Conservation (phyloP, 2,113 vertebrate species). For the Pachycephala philippinensis region DNA sequence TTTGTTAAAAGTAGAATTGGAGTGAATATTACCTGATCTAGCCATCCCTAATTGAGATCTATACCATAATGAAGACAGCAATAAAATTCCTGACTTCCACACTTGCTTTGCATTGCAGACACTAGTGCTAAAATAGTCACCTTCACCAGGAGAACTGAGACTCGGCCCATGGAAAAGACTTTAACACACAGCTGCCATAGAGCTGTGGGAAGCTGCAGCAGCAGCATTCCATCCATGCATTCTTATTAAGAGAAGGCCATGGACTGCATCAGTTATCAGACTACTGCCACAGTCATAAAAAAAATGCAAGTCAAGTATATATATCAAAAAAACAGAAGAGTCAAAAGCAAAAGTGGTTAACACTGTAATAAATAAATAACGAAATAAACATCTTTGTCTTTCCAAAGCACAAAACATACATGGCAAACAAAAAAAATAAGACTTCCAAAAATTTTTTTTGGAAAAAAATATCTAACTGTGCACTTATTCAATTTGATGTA, state of each 20-base stretch:
- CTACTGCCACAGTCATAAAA: background rate
- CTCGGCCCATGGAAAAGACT: background rate
- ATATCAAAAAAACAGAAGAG: rapidly evolving
- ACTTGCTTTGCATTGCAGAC: background rate
- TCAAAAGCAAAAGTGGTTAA: background rate
- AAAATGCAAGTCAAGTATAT: background rate
- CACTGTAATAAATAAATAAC: background rate
- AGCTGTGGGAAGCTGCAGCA: background rate
- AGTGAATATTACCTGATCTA: background rate
- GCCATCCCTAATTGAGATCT: background rate
- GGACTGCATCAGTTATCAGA: background rate
- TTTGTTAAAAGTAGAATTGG: background rate
- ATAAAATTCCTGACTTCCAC: background rate
- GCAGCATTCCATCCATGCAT: background rate
- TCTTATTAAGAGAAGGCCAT: rapidly evolving
- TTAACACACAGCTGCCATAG: background rate
- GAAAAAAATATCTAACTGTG: background rate
- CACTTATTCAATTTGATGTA: background rate
- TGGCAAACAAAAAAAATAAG: background rate
- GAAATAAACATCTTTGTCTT: background rate
- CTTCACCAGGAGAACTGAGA: background rate
- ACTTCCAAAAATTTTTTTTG: background rate
- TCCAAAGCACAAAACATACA: background rate
- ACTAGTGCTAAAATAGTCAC: background rate
- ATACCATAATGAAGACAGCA: background rate